Evolutionary conservation across 2,113 vertebrate genomes (phyloP).

Genomic region (Oreotrochilus melanogaster): DNA sequence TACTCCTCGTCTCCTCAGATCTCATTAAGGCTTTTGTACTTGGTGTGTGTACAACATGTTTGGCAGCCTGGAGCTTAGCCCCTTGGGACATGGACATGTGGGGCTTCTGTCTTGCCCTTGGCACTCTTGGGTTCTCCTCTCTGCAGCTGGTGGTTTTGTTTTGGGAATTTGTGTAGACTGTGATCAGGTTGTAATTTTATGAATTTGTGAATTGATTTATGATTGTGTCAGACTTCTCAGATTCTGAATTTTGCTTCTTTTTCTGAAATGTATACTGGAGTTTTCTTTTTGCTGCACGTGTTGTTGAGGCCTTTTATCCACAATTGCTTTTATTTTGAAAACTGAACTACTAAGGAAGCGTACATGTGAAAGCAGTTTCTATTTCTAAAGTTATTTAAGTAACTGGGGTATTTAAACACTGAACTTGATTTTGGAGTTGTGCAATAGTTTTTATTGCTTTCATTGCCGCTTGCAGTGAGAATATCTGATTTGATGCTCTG

Average conservation of each 20-base stretch:
- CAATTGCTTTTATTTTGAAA: background rate
- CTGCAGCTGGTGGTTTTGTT: background rate
- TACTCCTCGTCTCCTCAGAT: background rate
- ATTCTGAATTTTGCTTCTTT: background rate
- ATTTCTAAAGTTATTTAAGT: background rate
- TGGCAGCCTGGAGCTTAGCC: background rate
- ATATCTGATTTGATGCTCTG: background rate
- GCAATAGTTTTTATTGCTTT: background rate
- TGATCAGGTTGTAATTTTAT: background rate
- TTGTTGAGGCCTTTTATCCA: background rate
- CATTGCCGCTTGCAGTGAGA: background rate
- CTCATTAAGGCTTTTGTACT: constrained; percentile 5
- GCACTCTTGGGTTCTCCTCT: background rate
- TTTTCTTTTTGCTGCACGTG: background rate
- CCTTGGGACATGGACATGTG: background rate
- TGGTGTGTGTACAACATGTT: background rate
- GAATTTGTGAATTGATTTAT: background rate
- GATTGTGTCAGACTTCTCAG: background rate
- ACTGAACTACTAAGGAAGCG: background rate
- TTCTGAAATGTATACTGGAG: background rate
- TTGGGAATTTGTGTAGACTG: background rate
- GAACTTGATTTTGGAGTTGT: background rate
- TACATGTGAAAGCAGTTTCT: background rate
- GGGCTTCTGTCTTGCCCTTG: background rate
- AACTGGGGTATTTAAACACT: background rate